A percentile compares a stretch with the other conserved stretches of the same genome.
Conservation (phyloP, 1,140 invertebrate genomes). For the Musca domestica region DNA sequence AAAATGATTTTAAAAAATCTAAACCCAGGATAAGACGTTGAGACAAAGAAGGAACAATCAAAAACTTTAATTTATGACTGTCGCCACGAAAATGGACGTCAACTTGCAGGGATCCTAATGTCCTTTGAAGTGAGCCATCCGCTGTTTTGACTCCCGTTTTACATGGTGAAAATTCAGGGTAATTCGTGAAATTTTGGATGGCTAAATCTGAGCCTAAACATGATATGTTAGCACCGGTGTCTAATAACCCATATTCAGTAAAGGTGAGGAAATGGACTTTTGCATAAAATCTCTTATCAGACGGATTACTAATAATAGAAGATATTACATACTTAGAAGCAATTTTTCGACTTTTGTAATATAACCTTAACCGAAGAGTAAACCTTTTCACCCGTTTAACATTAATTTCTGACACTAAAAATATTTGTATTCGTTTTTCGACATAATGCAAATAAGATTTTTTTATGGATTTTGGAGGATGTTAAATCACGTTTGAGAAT, state of each 20-base stretch:
- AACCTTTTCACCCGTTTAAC: no score
- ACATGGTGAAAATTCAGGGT: neutral
- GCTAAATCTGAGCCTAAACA: no score
- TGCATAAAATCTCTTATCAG: neutral
- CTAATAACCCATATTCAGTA: neutral
- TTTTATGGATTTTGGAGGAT: no score
- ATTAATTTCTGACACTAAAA: no score
- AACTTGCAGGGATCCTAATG: neutral
- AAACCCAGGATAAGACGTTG: neutral
- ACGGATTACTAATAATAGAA: neutral
- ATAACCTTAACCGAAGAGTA: neutral
- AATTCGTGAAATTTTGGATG: neutral
- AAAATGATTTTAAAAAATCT: conserved; percentile 13
- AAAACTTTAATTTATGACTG: neutral
- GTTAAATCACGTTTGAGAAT: no score
- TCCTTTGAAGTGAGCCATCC: neutral
- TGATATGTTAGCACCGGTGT: no score
- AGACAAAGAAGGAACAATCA: neutral
- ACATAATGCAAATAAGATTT: no score
- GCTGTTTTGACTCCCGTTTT: neutral
- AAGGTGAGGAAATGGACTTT: neutral
- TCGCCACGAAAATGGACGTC: neutral
- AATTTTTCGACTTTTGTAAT: neutral
- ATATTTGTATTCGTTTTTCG: no score
- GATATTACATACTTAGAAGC: no score